Percentiles rank a stretch among this genome's conserved stretches.
phyloP scores from a whole-genome alignment of 2,888 invertebrate species.

The Anagyrus pseudococci region DNA sequence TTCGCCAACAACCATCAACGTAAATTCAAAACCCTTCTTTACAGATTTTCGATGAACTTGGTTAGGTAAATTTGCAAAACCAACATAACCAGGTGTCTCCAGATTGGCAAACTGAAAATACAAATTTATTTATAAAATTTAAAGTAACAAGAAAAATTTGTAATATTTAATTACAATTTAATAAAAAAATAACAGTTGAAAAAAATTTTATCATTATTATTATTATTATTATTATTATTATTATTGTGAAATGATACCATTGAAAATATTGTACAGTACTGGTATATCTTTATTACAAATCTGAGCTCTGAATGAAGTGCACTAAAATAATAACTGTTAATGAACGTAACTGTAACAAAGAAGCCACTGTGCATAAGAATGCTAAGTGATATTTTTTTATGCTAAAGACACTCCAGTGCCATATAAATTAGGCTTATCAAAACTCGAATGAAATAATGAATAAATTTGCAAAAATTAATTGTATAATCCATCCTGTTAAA shows the following conservation, averaged over 20 bases:
- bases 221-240: no score
- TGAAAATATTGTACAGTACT: no score
- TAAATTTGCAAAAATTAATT: no score
- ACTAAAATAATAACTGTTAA: background rate
- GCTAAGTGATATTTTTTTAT: background rate
- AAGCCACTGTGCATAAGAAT: conserved; percentile 7
- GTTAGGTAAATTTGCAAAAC: conserved; percentile 94
- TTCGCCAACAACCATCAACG: conserved; percentile 93
- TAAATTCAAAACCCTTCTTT: conserved; percentile 97
- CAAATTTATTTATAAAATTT: conserved; percentile 31
- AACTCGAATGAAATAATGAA: no score
- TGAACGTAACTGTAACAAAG: conserved; percentile 1
- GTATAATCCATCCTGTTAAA: no score
- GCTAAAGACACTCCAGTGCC: background rate
- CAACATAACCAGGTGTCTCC: conserved; percentile 88
- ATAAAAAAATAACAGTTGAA: conserved; percentile 20
- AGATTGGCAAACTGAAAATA: conserved; percentile 77
- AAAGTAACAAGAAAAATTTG: no score
- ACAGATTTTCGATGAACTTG: conserved; percentile 97
- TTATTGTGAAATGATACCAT: no score
- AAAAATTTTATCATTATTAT: conserved; percentile 6
- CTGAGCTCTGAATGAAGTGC: no score
- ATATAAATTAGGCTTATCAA: background rate
- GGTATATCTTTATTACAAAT: no score
- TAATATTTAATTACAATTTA: no score